These are phyloP conservation scores for Pluvianellus socialis DNA, from an alignment of 2,113 vertebrate genomes.

Conservation along the genomic window DNA sequence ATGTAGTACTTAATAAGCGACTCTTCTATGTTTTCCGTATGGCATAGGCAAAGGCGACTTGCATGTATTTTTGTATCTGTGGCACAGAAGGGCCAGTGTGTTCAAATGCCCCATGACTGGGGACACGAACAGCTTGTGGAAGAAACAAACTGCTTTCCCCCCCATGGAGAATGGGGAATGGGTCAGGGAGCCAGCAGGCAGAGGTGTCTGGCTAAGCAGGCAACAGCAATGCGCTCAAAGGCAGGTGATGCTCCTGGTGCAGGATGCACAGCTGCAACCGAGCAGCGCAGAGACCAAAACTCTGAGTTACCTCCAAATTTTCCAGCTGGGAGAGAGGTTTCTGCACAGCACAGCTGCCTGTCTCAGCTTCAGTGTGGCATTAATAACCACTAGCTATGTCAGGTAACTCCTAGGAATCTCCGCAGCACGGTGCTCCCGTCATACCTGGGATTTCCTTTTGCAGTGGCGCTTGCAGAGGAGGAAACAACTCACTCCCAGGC, in stretches of 20 bases:
- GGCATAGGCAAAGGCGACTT: neutral
- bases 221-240: neutral
- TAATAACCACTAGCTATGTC: neutral
- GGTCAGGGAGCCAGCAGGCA: neutral
- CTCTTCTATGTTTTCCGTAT: neutral
- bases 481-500: neutral
- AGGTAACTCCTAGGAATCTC: neutral
- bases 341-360: neutral
- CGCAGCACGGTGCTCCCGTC: rapidly evolving
- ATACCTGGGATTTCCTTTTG: neutral
- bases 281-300: neutral
- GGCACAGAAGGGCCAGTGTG: neutral
- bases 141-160: neutral
- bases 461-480: neutral
- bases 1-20: neutral
- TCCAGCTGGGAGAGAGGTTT: neutral
- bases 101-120: neutral
- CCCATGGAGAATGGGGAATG: neutral
- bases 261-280: neutral
- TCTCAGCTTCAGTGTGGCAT: neutral
- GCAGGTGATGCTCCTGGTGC: neutral
- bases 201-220: neutral
- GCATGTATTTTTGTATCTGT: neutral
- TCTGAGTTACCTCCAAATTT: neutral
- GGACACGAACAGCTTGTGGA: neutral